Evolutionary conservation across 2,888 invertebrate species (phyloP).

Genomic region (Bombylius major): DNA sequence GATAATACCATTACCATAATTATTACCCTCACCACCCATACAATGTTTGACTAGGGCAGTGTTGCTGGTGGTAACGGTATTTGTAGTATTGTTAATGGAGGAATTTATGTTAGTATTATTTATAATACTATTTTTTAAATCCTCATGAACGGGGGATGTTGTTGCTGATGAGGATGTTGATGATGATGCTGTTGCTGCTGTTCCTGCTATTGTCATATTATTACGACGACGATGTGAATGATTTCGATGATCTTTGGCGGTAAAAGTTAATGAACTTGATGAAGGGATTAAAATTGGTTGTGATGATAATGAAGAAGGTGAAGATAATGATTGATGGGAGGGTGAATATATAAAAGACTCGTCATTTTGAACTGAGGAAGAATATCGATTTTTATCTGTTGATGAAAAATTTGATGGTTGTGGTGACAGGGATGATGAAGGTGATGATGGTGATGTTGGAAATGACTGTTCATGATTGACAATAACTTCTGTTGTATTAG

Average conservation of each 20-base stretch:
- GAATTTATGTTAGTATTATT: no score
- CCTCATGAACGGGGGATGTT: no score
- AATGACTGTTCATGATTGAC: background rate
- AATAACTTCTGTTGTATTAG: background rate
- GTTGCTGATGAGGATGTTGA: background rate
- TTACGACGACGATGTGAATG: no score
- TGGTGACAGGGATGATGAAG: background rate
- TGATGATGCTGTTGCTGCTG: background rate
- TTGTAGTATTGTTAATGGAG: background rate
- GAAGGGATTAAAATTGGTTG: no score
- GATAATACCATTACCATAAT: constrained; percentile 1
- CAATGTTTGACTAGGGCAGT: background rate
- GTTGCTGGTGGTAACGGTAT: background rate
- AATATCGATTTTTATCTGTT: background rate
- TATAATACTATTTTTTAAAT: no score
- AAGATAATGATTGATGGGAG: background rate
- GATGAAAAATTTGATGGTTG: background rate
- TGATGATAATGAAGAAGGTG: background rate
- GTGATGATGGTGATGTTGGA: background rate
- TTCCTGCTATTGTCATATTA: background rate
- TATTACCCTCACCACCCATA: background rate
- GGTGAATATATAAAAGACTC: background rate
- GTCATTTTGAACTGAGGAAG: background rate
- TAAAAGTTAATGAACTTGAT: background rate
- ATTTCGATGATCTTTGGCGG: background rate